phyloP scores from a whole-genome alignment of 2,797 vertebrate genomes.

The Sebastes aleutianus region DNA sequence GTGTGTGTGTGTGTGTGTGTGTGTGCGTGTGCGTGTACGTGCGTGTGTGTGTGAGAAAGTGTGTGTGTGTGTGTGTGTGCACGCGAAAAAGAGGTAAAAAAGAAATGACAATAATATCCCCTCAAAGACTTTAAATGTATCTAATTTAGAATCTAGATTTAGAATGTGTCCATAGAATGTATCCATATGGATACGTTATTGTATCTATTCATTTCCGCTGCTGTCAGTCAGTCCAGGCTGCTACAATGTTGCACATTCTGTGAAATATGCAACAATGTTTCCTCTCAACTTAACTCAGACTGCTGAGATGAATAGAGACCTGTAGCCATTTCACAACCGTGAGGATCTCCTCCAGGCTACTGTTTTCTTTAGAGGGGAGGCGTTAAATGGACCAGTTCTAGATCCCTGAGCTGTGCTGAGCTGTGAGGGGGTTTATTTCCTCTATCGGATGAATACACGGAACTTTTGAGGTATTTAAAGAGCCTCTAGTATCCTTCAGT shows the following conservation, averaged over 20 bases:
- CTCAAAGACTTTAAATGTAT: not conserved
- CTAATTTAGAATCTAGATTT: not conserved
- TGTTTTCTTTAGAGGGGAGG: not conserved
- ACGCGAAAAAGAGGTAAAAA: too few relatives aligned
- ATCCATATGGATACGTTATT: not conserved
- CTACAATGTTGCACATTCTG: not conserved
- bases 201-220: not conserved
- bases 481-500: not conserved
- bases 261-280: not conserved
- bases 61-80: not conserved
- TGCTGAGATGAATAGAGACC: conserved; percentile 1
- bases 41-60: too few relatives aligned
- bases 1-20: not conserved
- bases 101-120: not conserved
- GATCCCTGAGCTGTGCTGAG: not conserved
- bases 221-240: not conserved
- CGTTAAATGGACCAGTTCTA: not conserved
- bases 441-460: not conserved
- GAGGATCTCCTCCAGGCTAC: not conserved
- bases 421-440: not conserved
- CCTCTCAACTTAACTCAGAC: not conserved
- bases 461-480: not conserved
- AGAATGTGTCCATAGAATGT: not conserved
- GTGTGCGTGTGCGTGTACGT: not conserved
- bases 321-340: conserved; percentile 27